Base-by-base conservation (phyloP, 2,888 invertebrate species). In the Synanthedon formicaeformis region DNA sequence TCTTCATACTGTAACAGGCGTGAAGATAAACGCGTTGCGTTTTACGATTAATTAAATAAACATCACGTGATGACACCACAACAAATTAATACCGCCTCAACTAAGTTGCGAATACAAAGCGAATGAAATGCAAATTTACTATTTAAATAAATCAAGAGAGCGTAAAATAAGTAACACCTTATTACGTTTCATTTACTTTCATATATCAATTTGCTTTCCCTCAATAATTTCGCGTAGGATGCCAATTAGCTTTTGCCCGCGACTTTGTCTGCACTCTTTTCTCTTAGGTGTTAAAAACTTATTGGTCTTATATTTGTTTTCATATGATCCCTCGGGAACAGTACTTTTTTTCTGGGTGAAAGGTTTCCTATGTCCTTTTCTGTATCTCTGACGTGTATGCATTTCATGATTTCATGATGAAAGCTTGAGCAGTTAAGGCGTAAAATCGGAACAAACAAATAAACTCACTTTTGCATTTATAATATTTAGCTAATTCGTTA, bases 111-210 rank as follows among this genome's bases (percentile, higher is more conserved):
- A 27, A 23, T 40, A 50, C 40, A 57, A 63, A 67, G 64, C 69
- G 75, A 80, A 80, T 78, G 72, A 76, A 74, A 76, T 76, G 71
- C 71, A 69, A 75, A 71, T 75, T 72, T 75, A 69, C 65, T 66
- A 70, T 77, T 78, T 72, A 78, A 62, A 64, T 68, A 64, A 67
- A 61, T 60, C 71, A 70, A 60, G 75, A 75, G 75, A 79, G 73
- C 78, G 78, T 77, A 58, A 66, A 66, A 64, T 60, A 14, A 50
- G 49, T 23, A 52, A 60, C 55, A 55, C 54, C 41, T 51, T 58
- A 56, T 56, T 54, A 58, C 51, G 57, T 59, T 60, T 56, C 57
- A 54, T 61, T 63, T 60, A 60, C 57, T 61, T 60, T 58, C 55
- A 52, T 57, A 50, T 49, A 49, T 45, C 13, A 10, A 45, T 45